Evolutionary conservation across 2,797 vertebrate genomes (phyloP).

Genomic region (Squalus acanthias): DNA sequence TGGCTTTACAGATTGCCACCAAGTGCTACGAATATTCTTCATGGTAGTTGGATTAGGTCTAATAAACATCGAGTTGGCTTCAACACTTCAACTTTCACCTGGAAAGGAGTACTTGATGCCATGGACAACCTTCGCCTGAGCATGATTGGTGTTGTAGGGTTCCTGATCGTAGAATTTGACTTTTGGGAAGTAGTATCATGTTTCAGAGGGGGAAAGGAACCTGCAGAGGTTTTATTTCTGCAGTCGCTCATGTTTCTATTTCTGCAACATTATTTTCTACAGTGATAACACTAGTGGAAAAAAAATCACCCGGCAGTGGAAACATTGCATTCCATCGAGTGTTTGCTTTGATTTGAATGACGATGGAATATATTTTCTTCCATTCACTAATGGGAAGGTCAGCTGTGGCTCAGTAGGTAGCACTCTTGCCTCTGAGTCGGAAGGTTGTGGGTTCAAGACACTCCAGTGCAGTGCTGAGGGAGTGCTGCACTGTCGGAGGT

Average conservation of each 20-base stretch:
- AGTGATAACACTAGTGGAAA: background rate
- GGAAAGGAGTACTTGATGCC: background rate
- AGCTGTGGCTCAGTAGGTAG: no score
- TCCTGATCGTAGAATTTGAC: no score
- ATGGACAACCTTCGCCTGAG: background rate
- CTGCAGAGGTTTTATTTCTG: background rate
- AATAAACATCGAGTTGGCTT: background rate
- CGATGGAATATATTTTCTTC: background rate
- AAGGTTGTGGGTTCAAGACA: no score
- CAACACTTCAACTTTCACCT: background rate
- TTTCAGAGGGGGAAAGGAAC: background rate
- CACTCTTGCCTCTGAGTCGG: no score
- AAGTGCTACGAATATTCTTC: background rate
- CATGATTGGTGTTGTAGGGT: background rate
- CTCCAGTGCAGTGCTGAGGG: no score
- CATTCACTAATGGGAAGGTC: background rate
- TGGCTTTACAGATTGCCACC: background rate
- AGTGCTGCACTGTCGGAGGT: no score
- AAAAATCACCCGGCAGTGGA: background rate
- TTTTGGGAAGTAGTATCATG: background rate
- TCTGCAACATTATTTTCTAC: background rate
- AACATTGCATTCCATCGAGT: background rate
- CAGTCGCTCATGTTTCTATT: background rate
- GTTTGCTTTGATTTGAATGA: background rate
- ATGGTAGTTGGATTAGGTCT: background rate